These are phyloP conservation scores for Rhea pennata DNA, from an alignment of 2,113 vertebrate genomes.

Conservation along the genomic window DNA sequence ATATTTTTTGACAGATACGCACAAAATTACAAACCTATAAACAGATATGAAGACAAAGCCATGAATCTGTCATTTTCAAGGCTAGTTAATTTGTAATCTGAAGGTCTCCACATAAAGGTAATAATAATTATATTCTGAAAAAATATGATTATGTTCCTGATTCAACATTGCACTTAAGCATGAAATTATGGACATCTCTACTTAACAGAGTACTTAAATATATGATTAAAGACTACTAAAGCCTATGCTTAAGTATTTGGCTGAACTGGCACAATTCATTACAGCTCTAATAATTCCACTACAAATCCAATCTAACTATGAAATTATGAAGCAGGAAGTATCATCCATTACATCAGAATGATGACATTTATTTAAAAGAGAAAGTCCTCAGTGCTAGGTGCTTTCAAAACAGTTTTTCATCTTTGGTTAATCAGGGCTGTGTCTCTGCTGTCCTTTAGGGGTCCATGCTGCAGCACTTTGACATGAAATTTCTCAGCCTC, in stretches of 20 bases:
- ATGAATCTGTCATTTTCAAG: not conserved
- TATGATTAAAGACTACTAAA: not conserved
- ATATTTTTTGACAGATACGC: not conserved
- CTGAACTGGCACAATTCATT: not conserved
- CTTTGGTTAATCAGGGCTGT: not conserved
- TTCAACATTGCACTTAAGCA: not conserved
- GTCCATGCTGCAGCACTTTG: not conserved
- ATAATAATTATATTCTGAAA: not conserved
- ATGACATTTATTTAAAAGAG: not conserved
- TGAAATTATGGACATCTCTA: not conserved
- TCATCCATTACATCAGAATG: not conserved
- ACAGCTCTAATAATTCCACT: not conserved
- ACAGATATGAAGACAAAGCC: not conserved
- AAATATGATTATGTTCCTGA: not conserved
- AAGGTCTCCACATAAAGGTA: not conserved
- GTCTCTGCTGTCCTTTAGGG: not conserved
- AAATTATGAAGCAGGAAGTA: conserved; percentile 4
- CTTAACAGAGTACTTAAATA: not conserved
- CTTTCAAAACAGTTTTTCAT: not conserved
- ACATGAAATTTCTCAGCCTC: not conserved
- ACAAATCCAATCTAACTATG: not conserved
- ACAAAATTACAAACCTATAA: not conserved
- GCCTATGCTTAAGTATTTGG: not conserved
- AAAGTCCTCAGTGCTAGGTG: not conserved
- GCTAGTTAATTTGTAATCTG: not conserved